These are phyloP conservation scores for Nannoperca australis DNA, from an alignment of 2,797 vertebrate species.

Conservation along the genomic window DNA sequence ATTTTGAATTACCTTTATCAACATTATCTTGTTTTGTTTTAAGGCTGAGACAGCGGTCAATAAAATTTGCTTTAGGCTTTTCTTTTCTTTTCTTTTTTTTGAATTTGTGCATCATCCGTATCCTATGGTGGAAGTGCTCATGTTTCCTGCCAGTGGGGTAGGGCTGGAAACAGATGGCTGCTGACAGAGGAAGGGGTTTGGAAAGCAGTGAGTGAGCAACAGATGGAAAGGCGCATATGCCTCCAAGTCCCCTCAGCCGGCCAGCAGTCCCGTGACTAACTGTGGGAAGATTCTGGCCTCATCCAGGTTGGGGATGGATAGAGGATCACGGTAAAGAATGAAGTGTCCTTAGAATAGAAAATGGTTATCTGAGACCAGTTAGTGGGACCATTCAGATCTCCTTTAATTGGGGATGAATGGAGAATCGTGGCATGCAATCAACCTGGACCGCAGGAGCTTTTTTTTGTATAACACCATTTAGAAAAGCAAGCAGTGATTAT, in stretches of 20 bases:
- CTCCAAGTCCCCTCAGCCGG: constrained; percentile 83
- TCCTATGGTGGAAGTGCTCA: constrained; percentile 81
- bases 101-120: constrained; percentile 77
- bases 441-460: constrained; percentile 12
- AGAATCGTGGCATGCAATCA: constrained; percentile 39
- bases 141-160: constrained; percentile 85
- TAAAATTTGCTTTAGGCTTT: constrained; percentile 50
- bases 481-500: constrained; percentile 37
- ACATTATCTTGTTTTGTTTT: constrained; percentile 18
- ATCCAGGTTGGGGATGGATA: constrained; percentile 76
- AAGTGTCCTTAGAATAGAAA: constrained; percentile 68
- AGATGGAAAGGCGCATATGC: constrained; percentile 87
- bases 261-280: constrained; percentile 86
- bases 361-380: constrained; percentile 57
- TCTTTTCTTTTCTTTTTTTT: constrained; percentile 22
- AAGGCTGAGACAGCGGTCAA: constrained; percentile 35
- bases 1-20: background rate
- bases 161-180: constrained; percentile 87
- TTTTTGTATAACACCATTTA: constrained; percentile 21
- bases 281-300: constrained; percentile 80
- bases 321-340: constrained; percentile 67
- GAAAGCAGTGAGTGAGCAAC: constrained; percentile 83
- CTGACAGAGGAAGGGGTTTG: constrained; percentile 86
- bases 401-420: constrained; percentile 55
- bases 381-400: constrained; percentile 51